Base-by-base conservation (phyloP, 2,797 vertebrate species). In the Etheostoma perlongum region DNA sequence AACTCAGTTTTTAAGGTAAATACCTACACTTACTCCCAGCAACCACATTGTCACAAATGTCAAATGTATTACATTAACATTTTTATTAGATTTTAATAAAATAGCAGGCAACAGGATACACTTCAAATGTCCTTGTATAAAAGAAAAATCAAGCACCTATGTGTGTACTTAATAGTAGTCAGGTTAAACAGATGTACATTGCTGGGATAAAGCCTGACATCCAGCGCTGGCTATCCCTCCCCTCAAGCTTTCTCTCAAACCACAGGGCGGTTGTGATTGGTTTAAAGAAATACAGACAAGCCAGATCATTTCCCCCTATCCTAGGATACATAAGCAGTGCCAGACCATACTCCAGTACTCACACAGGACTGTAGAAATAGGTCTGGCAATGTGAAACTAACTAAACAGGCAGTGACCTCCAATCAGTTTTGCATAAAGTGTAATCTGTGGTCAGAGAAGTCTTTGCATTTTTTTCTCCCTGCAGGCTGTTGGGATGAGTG, bases 401-500 rank as follows among this genome's bases (percentile, higher is more conserved):
- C 36, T 51, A 57, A 62, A 52, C 42, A 48, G 49, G 14, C 68
- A 27, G n/a, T 47, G 25, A 57, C 54, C 36, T 61, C 33, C 25
- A 42, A 14, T 69, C 18, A 21, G 5, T 36, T 76, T 57, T 49
- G 14, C 16, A 30, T 51, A 0, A 66, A 70, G 42, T 59, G 18
- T 27, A 7, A 27, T 40, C 5, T 15, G 13, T 66, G 27, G 13
- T 16, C 40, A 6, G 49, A 54, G 42, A 64, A 21, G 40, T 53
- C 59, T 66, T 52, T 49, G n/a, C 52, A 63, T 48, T 23, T 62
- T 63, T 63, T 10, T 21, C 6, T 68, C 23, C 60, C 51, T 27
- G 48, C 59, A 21, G 72, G 58, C 51, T 79, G 67, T 53, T 67
- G 75, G 66, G 63, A 59, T 49, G 70, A 68, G 52, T n/a, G 15